Conservation (phyloP, 2,888 invertebrate species). For the Sisyra terminalis region DNA sequence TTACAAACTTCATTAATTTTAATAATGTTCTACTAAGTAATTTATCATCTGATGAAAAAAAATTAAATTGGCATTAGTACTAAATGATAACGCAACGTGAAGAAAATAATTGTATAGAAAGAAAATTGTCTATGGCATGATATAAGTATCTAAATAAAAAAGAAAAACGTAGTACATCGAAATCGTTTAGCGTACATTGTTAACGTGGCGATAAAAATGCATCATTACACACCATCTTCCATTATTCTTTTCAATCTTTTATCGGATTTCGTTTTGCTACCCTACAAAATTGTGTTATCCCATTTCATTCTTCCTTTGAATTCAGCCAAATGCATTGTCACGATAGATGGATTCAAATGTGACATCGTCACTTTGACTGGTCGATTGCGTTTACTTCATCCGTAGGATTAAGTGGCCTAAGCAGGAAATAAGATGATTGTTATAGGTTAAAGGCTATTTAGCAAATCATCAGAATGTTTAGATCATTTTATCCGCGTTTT, state of each 20-base stretch:
- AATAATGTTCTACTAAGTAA: too few relatives aligned
- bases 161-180: background rate
- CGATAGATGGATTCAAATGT: background rate
- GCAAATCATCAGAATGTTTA: too few relatives aligned
- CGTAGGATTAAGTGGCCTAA: slow-evolving; percentile 7
- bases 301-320: slow-evolving; percentile 9
- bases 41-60: too few relatives aligned
- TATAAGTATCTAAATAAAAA: background rate
- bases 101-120: background rate
- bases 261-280: slow-evolving; percentile 10
- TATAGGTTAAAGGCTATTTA: slow-evolving; percentile 7
- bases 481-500: too few relatives aligned
- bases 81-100: too few relatives aligned
- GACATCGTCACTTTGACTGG: background rate
- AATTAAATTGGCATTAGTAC: too few relatives aligned
- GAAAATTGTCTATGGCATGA: background rate
- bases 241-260: slow-evolving; percentile 11
- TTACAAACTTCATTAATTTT: too few relatives aligned
- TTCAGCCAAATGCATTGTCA: slow-evolving; percentile 3
- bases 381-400: background rate
- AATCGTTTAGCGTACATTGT: background rate
- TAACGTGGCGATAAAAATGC: slow-evolving; percentile 9
- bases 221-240: slow-evolving; percentile 7
- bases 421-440: slow-evolving; percentile 9
- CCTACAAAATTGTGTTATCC: slow-evolving; percentile 11